These are phyloP conservation scores for Ochotona curzoniae DNA, from an alignment of 2,113 vertebrate genomes.

Conservation along the genomic window DNA sequence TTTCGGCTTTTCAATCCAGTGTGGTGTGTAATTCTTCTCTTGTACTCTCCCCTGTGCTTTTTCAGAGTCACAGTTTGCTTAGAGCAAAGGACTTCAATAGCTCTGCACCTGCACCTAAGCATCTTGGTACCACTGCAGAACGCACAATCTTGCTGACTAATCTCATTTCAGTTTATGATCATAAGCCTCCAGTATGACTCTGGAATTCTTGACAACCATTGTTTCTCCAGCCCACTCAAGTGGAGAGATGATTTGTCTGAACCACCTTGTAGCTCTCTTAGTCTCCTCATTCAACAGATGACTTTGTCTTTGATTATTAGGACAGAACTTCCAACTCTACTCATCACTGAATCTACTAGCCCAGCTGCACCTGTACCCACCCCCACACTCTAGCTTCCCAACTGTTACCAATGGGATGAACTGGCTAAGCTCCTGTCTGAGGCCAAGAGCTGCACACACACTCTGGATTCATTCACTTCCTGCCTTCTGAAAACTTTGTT, in stretches of 20 bases:
- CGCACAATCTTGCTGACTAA: fast-evolving
- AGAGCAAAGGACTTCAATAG: background rate
- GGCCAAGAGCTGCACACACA: background rate
- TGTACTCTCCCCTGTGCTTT: background rate
- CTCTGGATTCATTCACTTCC: background rate
- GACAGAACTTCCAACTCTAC: background rate
- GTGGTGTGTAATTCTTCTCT: background rate
- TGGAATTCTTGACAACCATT: background rate
- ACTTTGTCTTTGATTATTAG: background rate
- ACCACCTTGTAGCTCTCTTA: background rate
- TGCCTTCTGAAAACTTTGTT: background rate
- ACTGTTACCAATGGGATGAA: background rate
- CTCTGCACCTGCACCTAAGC: background rate
- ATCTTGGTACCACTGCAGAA: background rate
- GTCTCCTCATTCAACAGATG: background rate
- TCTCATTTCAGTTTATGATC: background rate
- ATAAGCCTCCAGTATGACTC: background rate
- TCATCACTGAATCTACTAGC: background rate
- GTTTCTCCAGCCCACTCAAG: background rate
- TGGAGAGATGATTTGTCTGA: background rate
- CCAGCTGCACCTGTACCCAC: background rate
- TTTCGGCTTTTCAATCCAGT: background rate
- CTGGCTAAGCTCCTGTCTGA: background rate
- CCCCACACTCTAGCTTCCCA: background rate
- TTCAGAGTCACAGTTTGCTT: background rate